A percentile compares a stretch with the other conserved stretches of the same genome.
Evolutionary conservation across 2,113 vertebrate species (phyloP).

Genomic region (Dipodomys ordii): DNA sequence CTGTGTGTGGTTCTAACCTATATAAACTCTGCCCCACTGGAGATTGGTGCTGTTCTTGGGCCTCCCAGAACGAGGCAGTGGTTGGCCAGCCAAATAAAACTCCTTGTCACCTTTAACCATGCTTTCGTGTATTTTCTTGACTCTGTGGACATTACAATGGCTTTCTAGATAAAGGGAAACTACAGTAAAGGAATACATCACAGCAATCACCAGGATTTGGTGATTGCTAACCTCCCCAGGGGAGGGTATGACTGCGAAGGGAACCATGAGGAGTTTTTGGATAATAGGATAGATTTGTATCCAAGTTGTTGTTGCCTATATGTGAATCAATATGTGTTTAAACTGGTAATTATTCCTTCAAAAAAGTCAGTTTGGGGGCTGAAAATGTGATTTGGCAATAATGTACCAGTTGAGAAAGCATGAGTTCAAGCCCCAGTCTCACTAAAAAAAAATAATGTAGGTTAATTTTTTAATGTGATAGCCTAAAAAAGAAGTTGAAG

Average conservation of each 20-base stretch:
- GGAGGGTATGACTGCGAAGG: neutral
- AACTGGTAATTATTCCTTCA: neutral
- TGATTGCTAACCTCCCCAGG: neutral
- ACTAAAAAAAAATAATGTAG: too few relatives aligned
- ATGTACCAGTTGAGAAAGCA: too few relatives aligned
- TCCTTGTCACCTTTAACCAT: too few relatives aligned
- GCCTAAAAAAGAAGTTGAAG: neutral
- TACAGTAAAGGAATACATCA: neutral
- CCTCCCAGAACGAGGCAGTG: too few relatives aligned
- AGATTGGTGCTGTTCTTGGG: too few relatives aligned
- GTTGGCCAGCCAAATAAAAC: too few relatives aligned
- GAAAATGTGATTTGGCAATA: too few relatives aligned
- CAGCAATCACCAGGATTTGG: neutral
- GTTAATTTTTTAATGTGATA: neutral
- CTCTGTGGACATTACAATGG: too few relatives aligned
- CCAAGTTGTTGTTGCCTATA: neutral
- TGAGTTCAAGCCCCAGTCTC: too few relatives aligned
- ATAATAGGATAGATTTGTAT: neutral
- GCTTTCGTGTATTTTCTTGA: too few relatives aligned
- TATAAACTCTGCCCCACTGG: too few relatives aligned
- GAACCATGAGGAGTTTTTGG: neutral
- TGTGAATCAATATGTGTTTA: neutral
- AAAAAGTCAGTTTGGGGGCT: neutral
- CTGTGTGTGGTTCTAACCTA: too few relatives aligned
- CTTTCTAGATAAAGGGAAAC: neutral